Percentiles rank a stretch among this genome's conserved stretches.
These are phyloP conservation scores for Quadroppia sp. DNA, from an alignment of 2,888 invertebrate species.

Conservation along the genomic window DNA sequence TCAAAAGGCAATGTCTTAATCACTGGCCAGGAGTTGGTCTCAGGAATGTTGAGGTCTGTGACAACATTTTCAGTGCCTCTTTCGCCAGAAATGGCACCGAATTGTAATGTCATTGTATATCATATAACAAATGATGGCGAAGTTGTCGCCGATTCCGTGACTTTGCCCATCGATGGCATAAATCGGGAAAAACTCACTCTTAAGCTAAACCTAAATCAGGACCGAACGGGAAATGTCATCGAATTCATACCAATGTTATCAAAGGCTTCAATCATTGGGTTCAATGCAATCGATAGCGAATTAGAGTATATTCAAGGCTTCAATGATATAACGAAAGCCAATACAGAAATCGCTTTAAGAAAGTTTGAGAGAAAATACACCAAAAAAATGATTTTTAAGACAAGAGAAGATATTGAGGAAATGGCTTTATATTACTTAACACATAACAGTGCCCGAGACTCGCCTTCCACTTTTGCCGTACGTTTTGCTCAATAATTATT, in stretches of 20 bases:
- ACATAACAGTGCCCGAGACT: conserved; percentile 50
- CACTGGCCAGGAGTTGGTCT: conserved; percentile 51
- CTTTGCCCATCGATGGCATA: conserved; percentile 58
- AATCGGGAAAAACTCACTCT: conserved; percentile 56
- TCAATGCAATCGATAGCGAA: conserved; percentile 53
- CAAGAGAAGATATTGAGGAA: conserved; percentile 47
- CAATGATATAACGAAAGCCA: conserved; percentile 53
- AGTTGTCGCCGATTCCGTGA: conserved; percentile 57
- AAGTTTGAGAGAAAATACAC: conserved; percentile 50
- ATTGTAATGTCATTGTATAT: conserved; percentile 58
- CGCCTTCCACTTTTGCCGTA: conserved; percentile 52
- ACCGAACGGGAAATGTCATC: conserved; percentile 58
- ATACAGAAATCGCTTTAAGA: conserved; percentile 49
- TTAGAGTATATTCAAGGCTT: conserved; percentile 50
- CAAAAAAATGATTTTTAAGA: conserved; percentile 45
- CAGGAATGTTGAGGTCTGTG: conserved; percentile 51
- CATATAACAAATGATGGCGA: conserved; percentile 55
- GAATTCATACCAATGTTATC: conserved; percentile 57
- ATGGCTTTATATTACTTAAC: conserved; percentile 49
- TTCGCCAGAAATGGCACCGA: conserved; percentile 60
- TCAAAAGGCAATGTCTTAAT: conserved; percentile 58
- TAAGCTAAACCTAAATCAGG: conserved; percentile 58
- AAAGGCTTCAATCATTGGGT: conserved; percentile 58
- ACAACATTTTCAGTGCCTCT: conserved; percentile 58
- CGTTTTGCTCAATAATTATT: conserved; percentile 39